phyloP scores from a whole-genome alignment of 2,888 invertebrate species.

The Helicoverpa assulta region DNA sequence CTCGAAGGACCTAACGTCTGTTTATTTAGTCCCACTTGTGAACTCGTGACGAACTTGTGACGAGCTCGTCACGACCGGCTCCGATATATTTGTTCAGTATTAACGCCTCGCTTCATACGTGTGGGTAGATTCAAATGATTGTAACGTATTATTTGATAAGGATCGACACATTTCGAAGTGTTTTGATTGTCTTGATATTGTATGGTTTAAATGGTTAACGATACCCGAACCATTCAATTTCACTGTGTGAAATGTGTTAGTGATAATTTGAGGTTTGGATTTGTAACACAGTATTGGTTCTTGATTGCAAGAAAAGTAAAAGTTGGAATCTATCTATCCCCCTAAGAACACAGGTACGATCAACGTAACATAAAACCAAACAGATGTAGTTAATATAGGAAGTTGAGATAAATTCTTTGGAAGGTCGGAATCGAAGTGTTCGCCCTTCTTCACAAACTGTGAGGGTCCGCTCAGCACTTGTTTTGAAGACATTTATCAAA shows the following conservation, averaged over 20 bases:
- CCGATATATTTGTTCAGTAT: slow-evolving; percentile 42
- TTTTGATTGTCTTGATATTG: no score
- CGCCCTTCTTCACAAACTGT: neutral
- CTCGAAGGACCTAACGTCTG: slow-evolving; percentile 39
- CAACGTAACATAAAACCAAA: neutral
- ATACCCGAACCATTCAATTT: no score
- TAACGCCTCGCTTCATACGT: neutral
- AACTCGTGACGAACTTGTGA: slow-evolving; percentile 34
- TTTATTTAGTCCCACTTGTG: slow-evolving; percentile 51
- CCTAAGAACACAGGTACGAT: neutral
- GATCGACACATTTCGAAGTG: no score
- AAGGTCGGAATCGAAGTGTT: neutral
- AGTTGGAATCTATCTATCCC: neutral
- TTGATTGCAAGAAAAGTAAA: no score
- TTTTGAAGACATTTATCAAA: slow-evolving; percentile 53
- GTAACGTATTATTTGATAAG: no score
- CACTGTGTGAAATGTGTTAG: no score
- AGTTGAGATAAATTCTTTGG: neutral
- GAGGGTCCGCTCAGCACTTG: slow-evolving; percentile 17
- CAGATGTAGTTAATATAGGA: neutral
- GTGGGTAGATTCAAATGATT: no score
- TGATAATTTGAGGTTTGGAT: no score
- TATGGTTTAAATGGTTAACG: no score
- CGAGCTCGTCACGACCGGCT: neutral
- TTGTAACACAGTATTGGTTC: no score